Evolutionary conservation across 2,888 invertebrate species (phyloP), one percentile per base, ranked within the genome.

Genomic region (Rhingia campestris): DNA sequence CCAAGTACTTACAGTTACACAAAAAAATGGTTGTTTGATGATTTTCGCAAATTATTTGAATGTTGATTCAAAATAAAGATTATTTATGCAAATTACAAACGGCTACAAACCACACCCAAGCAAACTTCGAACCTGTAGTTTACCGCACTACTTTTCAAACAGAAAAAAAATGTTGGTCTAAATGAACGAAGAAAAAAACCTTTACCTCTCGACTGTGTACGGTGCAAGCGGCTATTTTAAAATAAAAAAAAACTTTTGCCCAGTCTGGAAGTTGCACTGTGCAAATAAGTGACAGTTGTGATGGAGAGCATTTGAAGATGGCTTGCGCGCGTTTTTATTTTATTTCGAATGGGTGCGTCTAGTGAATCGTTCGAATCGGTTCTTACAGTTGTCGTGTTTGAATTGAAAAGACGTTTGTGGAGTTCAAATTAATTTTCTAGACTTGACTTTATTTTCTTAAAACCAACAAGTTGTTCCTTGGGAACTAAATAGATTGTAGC

Each of bases 31-130:
- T 39, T 32, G 59, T 9, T 12, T 33, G 43, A 22, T 35, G 6
- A 14, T 45, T 37, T 63, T 6, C 6, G n/a, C 53, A 6, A 33
- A 37, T 22, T 22, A 39, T 72, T 77, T 64, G 53, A 79, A 77
- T 32, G 63, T 58, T 12, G 33, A 64, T 82, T 82, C 63, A 82
- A 82, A 76, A 67, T 43, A 67, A 59, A 12, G 10, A 63, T 56
- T 39, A 64, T 14, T 39, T 67, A 82, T 79, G 77, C 56, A 77
- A 79, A 79, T 72, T 47, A 69, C 73, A 79, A 77, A 73, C 73
- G 72, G 72, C 61, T 81, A 33, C 14, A 56, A 82, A 77, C 82
- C 82, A 82, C 82, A 82, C 82, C 82, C 73, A 69, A 49, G 39
- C 61, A 41, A 72, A 41, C 41, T n/a, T 22, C 51, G 49, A 14